Evolutionary conservation across 2,113 vertebrate genomes (phyloP).

Genomic region (Pteronura brasiliensis): DNA sequence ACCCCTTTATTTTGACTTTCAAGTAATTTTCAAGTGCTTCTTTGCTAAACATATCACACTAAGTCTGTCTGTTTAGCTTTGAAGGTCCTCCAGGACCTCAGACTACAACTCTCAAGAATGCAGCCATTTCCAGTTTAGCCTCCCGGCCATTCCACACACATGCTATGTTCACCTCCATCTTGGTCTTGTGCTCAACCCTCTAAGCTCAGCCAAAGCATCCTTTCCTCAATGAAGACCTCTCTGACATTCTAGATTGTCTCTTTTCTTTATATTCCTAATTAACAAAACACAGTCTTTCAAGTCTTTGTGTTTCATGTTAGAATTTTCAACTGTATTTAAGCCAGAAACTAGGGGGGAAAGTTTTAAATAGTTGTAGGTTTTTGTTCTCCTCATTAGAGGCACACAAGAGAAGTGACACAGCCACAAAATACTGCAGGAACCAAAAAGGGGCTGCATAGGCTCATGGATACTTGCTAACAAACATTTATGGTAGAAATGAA

Average conservation of each 20-base stretch:
- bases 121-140: background rate
- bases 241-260: background rate
- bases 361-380: background rate
- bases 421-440: background rate
- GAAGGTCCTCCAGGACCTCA: background rate
- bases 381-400: background rate
- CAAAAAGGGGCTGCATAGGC: background rate
- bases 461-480: background rate
- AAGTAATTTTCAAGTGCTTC: background rate
- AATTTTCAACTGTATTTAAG: background rate
- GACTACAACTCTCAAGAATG: background rate
- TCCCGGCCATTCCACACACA: background rate
- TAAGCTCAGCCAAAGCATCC: background rate
- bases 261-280: background rate
- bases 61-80: background rate
- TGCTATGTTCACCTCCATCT: background rate
- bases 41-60: background rate
- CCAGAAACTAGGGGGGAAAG: background rate
- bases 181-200: background rate
- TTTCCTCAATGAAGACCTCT: background rate
- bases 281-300: background rate
- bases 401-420: background rate
- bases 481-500: background rate
- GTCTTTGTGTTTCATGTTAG: background rate
- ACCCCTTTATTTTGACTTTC: background rate